Percentiles rank a stretch among this genome's conserved stretches.
phyloP scores from a whole-genome alignment of 2,113 vertebrate genomes.

The Menidia beryllina region DNA sequence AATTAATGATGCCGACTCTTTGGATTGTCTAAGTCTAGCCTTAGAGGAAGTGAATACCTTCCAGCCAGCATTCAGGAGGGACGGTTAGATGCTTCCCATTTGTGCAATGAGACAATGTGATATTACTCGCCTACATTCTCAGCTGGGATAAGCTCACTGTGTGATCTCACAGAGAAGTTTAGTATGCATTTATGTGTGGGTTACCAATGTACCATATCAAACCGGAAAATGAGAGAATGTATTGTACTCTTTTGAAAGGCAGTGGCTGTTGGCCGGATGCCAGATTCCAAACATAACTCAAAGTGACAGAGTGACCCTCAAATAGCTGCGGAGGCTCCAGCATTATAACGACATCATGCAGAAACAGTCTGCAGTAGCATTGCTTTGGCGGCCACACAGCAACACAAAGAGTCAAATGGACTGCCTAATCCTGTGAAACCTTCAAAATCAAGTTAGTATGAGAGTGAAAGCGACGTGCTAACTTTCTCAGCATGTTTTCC shows the following conservation, averaged over 20 bases:
- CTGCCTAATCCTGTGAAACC: background rate
- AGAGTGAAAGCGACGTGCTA: too few species aligned
- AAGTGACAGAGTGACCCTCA: slow-evolving; percentile 73
- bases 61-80: background rate
- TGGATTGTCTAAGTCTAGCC: background rate
- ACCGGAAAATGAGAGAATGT: slow-evolving; percentile 47
- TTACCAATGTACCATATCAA: slow-evolving; percentile 34
- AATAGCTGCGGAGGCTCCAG: slow-evolving; percentile 57
- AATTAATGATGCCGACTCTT: slow-evolving; percentile 18
- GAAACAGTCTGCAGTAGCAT: slow-evolving; percentile 31
- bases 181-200: background rate
- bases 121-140: background rate
- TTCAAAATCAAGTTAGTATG: background rate
- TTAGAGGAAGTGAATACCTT: background rate
- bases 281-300: slow-evolving; percentile 72
- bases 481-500: background rate
- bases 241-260: slow-evolving; percentile 60
- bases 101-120: background rate
- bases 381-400: slow-evolving; percentile 16
- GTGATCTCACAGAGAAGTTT: background rate
- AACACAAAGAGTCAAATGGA: slow-evolving; percentile 18
- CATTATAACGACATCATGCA: slow-evolving; percentile 63
- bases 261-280: slow-evolving; percentile 54
- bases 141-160: background rate
- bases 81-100: background rate